Base-by-base conservation (phyloP, 2,113 vertebrate genomes). In the Cynocephalus volans region DNA sequence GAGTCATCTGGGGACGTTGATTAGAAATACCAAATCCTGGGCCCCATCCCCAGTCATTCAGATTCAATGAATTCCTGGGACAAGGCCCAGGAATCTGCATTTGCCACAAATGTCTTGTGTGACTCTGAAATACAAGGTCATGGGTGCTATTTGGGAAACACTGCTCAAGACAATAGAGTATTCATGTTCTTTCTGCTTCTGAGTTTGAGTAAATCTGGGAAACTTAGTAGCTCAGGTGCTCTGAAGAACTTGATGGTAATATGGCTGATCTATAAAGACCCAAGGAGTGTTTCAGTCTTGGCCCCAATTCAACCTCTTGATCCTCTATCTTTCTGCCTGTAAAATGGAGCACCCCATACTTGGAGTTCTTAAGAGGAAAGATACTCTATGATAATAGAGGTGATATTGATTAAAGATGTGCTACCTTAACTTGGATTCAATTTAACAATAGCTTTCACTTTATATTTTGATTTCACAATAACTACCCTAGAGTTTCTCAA, bases 381-480 rank as follows among this genome's bases (percentile, higher is more conserved):
- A 3, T 56, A 11, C 41, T 33, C 1, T 87, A 11, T 67, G 75
- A 19, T 15, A 54, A 60, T 33, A 56, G 15, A 67, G 6, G 36
- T 41, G 58, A 67, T 82, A 1, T 11, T 48, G 58, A 28, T 82
- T 54, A 31, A 81, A 96, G 91, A 21, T 36, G 1, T 75, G 15
- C 28, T 64, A 4, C 23, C 45, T 95, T 92, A 83, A 91, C 33
- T 82, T 64, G 50, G 8, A 36, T 33, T 54, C 11, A 26, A 69
- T 50, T 80, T 89, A 54, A 41, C 41, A 72, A 70, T 41, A 65
- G 11, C 65, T 81, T 81, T 69, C 11, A 72, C 15, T 80, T 72
- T 82, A 33, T 70, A 26, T 94, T 91, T 86, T 82, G 73, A 41
- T n/a, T 89, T 77, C 80, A 95, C 19, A 82, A 18, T 72, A 86